Evolutionary conservation across 2,888 invertebrate species (phyloP), one percentile per base, ranked within the genome.

Genomic region (Pyrrhia umbra): DNA sequence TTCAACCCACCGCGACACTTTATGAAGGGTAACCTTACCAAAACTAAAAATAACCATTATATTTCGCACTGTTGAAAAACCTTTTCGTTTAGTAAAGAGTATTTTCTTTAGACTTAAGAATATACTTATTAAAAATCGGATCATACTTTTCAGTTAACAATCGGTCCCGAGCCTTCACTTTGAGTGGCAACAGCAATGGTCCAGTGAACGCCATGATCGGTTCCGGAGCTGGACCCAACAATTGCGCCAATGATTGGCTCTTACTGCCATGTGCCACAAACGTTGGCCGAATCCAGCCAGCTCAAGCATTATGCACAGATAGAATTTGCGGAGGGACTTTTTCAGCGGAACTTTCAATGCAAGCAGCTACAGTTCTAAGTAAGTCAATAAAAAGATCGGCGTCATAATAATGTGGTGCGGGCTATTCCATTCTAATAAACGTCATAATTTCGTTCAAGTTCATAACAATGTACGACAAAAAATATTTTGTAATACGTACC

Each of bases 241-340:
- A 96, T 40, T 98, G 98, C 81, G 96, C 96, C 64, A 96, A 96
- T 49, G 98, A 98, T 87, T 98, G 97, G 96, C 90, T 98, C 4
- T 91, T 97, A 61, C 96, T 98, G 43, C 98, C 98, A 0, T 98
- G 98, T 85, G 97, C 97, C 0, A 94, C 95, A 20, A 97, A 97
- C 81, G 95, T 96, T 18, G 97, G 97, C 2, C 91, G 96, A 60
- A 84, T 92, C 25, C 95, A 95, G 34, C 96, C 96, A 0, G 95
- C 95, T 46, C 95, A 96, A 39, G 95, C 94, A 4, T 79, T 96
- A 0, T 98, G 97, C 81, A 97, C 97, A 2, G 98, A 98, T 89
- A 95, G 98, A 57, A 96, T 98, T 37, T 98, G 98, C 81, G 98
- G 98, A 0, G 98, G 98, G 2, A 96, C 97, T 0, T 96, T 98